These are phyloP conservation scores for Catharus bicknelli DNA, from an alignment of 2,113 vertebrate species.

Conservation along the genomic window DNA sequence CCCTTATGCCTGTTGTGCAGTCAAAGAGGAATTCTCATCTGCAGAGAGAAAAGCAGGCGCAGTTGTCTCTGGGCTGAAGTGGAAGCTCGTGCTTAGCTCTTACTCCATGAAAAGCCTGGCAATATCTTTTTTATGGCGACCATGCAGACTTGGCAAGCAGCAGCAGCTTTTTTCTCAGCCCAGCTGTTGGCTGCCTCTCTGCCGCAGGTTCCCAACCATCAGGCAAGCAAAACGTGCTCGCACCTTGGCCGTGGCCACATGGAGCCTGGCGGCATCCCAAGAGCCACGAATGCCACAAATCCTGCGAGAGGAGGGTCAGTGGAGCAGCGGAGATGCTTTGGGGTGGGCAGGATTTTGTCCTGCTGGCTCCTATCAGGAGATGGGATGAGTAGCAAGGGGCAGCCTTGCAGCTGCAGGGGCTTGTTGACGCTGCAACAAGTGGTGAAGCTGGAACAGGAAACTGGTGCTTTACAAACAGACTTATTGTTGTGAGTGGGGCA, in stretches of 20 bases:
- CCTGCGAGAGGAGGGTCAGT: rapidly evolving
- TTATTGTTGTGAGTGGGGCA: background rate
- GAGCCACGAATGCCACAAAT: background rate
- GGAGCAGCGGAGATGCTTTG: background rate
- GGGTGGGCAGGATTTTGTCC: background rate
- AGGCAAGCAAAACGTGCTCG: rapidly evolving
- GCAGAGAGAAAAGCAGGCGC: background rate
- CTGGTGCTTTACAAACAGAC: background rate
- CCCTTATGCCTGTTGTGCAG: background rate
- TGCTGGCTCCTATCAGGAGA: background rate
- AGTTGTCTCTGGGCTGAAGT: conserved; percentile 17
- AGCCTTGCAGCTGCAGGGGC: background rate
- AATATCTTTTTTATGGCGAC: background rate
- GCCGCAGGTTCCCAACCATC: background rate
- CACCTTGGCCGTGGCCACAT: rapidly evolving
- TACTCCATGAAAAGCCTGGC: background rate
- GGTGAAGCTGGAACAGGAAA: background rate
- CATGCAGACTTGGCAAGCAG: background rate
- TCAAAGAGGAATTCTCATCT: background rate
- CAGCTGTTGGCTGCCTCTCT: background rate
- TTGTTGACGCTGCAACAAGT: background rate
- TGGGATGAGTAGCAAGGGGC: background rate
- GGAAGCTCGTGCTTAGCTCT: background rate
- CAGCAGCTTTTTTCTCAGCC: background rate
- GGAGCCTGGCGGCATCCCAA: rapidly evolving